Evolutionary conservation across 2,113 vertebrate species (phyloP), one percentile per base, ranked within the genome.

Genomic region (Tetrax tetrax): DNA sequence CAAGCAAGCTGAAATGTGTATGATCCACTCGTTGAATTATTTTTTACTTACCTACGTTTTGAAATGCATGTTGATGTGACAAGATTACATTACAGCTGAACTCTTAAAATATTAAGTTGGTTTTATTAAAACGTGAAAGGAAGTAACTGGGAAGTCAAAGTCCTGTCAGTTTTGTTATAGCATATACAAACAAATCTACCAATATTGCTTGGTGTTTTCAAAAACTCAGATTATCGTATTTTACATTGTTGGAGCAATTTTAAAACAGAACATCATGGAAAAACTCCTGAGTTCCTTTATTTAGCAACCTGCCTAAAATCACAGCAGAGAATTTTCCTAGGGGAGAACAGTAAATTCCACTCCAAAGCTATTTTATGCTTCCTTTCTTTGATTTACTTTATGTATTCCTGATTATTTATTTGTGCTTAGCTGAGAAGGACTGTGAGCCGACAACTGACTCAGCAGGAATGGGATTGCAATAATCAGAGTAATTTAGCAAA

Each of bases 401-500:
- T 68, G 22, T 76, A 61, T 83, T 95, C 48, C 76, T 83, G 41
- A 80, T 90, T 94, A 93, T 94, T 95, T 95, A 85, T 87, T 91
- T 31, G 1, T 90, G 71, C 68, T 89, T 83, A 70, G 63, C 47
- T 83, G 60, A 70, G n/a, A 19, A 90, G 63, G 51, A 38, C 63
- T 89, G 79, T 65, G 85, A 95, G 70, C 92, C 90, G 75, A 47
- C 59, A 83, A 68, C 75, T 95, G 88, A 86, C 83, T 96, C 92
- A 92, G 86, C 92, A 86, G 54, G 89, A 91, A 81, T 29, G 29
- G 47, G 41, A 83, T 54, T 29, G 56, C 64, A 89, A 63, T 83
- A 95, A 95, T 92, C 71, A 88, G 65, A 76, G 59, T 76, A 88
- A 95, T 95, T 86, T 89, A 76, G 59, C 50, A 92, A 83, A 90